Base-by-base conservation (phyloP, 2,113 vertebrate genomes). In the Pseudolaguvia tuberculata region DNA sequence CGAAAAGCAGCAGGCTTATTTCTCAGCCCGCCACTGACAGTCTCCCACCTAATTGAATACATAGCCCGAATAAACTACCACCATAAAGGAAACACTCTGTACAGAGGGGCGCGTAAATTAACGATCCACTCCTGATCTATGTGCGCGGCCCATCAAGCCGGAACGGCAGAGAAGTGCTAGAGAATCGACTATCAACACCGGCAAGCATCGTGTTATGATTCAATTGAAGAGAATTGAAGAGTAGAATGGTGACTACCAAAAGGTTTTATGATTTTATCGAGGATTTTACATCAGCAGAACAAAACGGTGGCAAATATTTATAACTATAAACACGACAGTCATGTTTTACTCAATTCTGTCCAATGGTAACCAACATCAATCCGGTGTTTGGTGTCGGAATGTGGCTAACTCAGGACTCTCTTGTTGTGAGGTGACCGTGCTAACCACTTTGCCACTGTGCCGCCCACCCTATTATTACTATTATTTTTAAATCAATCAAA, bases 41-140 rank as follows among this genome's bases (percentile, higher is more conserved):
- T 83, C 82, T 82, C 84, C 87, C 85, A 85, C 85, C 86, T 89
- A 88, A 91, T 88, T 88, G 88, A 87, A 78, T 81, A 83, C 84
- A 86, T 86, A 80, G 88, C 87, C 85, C 80, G 84, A 88, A 87
- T 82, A 79, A 75, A 76, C 84, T 76, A 75, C 84, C 73, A 77
- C 82, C 81, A 88, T 86, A 85, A 88, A 86, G 85, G 81, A 75
- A 85, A 72, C 76, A 68, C 63, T 75, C 75, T 82, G 73, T 76
- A 76, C 35, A 80, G 85, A 85, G 86, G 84, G 85, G 84, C 74
- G 80, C 79, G 65, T 75, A 87, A 90, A 88, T 88, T 79, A 89
- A 87, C 81, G 83, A 84, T 88, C 81, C 29, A 78, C 83, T 84
- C 80, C 80, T 79, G 76, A 78, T 75, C 48, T 52, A 53, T 68